Base-by-base conservation (phyloP, 1,140 invertebrate genomes). In the Ips nitidus region DNA sequence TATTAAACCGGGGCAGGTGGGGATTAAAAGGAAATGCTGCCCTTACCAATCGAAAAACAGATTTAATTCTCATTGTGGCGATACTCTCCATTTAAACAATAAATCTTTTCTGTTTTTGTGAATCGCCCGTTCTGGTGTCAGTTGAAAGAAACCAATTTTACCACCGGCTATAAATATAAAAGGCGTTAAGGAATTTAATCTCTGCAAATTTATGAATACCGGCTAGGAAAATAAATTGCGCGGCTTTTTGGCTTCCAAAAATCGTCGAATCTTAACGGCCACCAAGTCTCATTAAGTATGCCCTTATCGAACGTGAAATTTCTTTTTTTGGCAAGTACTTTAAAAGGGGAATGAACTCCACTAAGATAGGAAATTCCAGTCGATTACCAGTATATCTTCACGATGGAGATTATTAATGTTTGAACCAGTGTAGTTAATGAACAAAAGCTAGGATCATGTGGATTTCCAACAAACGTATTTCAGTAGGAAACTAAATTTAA, bases 111-210 rank as follows among this genome's bases (percentile, higher is more conserved):
- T 3, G 55, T 40, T 40, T 57, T 57, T 57, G 36, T 57, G 55
- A 38, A 39, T 22, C 55, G 36, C 39, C 41, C 37, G 55, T 40
- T 57, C 39, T 57, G 22, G 37, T 57, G 55, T 57, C 55, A 40
- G 37, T 39, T 57, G 22, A 57, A 57, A 39, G 55, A 57, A 57
- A 57, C 22, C 55, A 39, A 40, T 57, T 57, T 57, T 57, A 57
- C 37, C 3, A 39, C 5, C 8, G 55, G 39, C 39, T 2, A 57
- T 57, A 57, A 57, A 57, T 57, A 57, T 57, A 40, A 57, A 57
- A 39, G 55, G 39, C 22, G 6, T 57, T 50, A 50, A 50, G 45
- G 45, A 50, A 50, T 50, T 50, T 50, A 50, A 50, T 50, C 45
- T 50, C 6, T 50, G 45, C 2, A 50, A 50, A 50, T 50, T 50